Conservation (phyloP, 2,113 vertebrate genomes). For the Colistium nudipinnis region DNA sequence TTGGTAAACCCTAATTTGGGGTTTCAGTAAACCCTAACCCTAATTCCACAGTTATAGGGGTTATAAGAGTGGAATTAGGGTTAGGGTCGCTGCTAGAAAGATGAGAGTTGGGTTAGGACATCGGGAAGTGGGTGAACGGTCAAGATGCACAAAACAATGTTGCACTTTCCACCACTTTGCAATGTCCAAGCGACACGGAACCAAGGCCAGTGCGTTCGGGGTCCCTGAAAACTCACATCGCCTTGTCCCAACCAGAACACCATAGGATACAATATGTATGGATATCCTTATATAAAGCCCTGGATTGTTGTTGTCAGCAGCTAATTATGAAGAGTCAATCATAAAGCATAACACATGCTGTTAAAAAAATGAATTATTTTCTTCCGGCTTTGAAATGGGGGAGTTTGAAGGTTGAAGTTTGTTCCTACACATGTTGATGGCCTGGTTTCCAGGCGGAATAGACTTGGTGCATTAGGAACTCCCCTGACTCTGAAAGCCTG, state of each 20-base stretch:
- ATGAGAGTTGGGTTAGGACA: too few relatives aligned
- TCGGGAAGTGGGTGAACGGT: too few relatives aligned
- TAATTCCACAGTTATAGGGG: too few relatives aligned
- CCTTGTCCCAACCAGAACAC: constrained; percentile 59
- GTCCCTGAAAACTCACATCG: constrained; percentile 66
- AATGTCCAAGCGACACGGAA: too few relatives aligned
- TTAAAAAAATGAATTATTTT: constrained; percentile 57
- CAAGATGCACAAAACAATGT: too few relatives aligned
- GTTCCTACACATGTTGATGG: constrained; percentile 66
- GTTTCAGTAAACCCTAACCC: too few relatives aligned
- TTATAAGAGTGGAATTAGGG: too few relatives aligned
- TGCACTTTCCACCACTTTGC: too few relatives aligned
- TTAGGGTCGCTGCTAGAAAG: too few relatives aligned
- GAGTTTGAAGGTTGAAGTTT: constrained; percentile 51
- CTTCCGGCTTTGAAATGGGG: constrained; percentile 43
- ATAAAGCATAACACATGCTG: constrained; percentile 68
- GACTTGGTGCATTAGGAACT: constrained; percentile 78
- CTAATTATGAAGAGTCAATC: constrained; percentile 62
- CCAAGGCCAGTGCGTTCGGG: too few relatives aligned
- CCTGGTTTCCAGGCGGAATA: constrained; percentile 82
- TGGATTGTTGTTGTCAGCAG: constrained; percentile 29
- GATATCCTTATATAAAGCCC: constrained; percentile 43
- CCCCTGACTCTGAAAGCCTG: constrained; percentile 79
- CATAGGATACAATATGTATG: constrained; percentile 26
- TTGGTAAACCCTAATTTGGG: too few relatives aligned